Conservation (phyloP, 2,888 invertebrate genomes). For the Tetranychus truncatus region DNA sequence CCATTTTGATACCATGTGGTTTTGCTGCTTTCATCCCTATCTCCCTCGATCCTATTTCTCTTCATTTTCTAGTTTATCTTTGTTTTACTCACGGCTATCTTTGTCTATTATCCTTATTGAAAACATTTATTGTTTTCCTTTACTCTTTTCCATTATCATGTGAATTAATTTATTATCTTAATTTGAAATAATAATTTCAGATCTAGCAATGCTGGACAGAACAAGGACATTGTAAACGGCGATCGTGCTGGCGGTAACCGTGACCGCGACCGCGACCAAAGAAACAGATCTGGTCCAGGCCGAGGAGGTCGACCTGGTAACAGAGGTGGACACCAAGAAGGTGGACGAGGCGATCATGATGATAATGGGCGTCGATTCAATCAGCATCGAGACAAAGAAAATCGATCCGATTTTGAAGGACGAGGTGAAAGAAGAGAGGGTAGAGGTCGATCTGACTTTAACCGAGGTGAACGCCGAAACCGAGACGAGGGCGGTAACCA, state of each 20-base stretch:
- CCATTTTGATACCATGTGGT: too few relatives aligned
- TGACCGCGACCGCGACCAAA: neutral
- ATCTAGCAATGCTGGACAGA: neutral
- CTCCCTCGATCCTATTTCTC: too few relatives aligned
- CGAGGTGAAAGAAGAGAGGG: neutral
- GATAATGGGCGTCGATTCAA: conserved; percentile 1
- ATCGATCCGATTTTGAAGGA: neutral
- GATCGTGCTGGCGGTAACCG: neutral
- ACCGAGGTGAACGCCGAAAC: conserved; percentile 21
- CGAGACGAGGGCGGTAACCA: conserved; percentile 16
- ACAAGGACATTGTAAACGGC: neutral
- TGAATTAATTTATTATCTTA: too few relatives aligned
- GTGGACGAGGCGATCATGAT: neutral
- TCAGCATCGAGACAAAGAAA: neutral
- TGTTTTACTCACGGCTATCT: too few relatives aligned
- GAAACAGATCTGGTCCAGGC: neutral
- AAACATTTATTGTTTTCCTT: too few relatives aligned
- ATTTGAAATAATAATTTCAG: neutral
- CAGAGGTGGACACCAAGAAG: neutral
- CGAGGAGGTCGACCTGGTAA: conserved; percentile 4
- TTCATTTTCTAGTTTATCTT: too few relatives aligned
- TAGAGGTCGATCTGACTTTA: conserved; percentile 24
- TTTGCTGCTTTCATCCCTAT: too few relatives aligned
- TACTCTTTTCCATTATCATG: too few relatives aligned
- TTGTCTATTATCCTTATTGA: too few relatives aligned